These are phyloP conservation scores for Stenopsyche tienmushanensis DNA, from an alignment of 1,140 invertebrate genomes.

Conservation along the genomic window DNA sequence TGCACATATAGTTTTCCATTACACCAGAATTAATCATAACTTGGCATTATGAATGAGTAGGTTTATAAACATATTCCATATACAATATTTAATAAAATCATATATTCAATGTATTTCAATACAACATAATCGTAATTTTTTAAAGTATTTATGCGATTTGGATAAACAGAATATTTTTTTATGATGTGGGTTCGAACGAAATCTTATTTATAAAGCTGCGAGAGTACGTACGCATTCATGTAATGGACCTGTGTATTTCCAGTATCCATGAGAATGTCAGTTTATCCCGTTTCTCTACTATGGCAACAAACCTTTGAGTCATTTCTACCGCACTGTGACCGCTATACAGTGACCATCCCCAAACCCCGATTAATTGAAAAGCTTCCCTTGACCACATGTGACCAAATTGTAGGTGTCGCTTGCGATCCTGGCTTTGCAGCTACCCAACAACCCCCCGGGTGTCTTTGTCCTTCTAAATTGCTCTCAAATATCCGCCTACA, in stretches of 20 bases:
- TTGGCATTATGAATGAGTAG: too few species aligned
- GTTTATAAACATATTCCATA: too few species aligned
- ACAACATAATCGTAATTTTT: too few species aligned
- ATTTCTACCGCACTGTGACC: not conserved
- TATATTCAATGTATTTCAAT: too few species aligned
- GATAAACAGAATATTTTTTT: too few species aligned
- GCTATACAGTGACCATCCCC: not conserved
- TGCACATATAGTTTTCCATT: too few species aligned
- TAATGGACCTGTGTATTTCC: conserved; percentile 1
- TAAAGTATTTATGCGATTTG: too few species aligned
- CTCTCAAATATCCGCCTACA: not conserved
- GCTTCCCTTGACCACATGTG: conserved; percentile 30
- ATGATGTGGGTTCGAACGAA: too few species aligned
- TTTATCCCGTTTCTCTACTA: not conserved
- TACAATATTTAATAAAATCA: too few species aligned
- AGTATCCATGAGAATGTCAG: not conserved
- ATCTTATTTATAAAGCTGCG: conserved; percentile 8
- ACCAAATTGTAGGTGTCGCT: conserved; percentile 28
- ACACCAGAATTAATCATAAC: too few species aligned
- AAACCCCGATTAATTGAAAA: conserved; percentile 32
- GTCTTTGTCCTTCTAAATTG: not conserved
- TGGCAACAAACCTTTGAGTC: not conserved
- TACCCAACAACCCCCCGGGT: not conserved
- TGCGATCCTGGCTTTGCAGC: not conserved
- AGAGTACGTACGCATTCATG: not conserved